A percentile compares a stretch with the other conserved stretches of the same genome.
phyloP scores from a whole-genome alignment of 2,113 vertebrate genomes.

The Chitala chitala region DNA sequence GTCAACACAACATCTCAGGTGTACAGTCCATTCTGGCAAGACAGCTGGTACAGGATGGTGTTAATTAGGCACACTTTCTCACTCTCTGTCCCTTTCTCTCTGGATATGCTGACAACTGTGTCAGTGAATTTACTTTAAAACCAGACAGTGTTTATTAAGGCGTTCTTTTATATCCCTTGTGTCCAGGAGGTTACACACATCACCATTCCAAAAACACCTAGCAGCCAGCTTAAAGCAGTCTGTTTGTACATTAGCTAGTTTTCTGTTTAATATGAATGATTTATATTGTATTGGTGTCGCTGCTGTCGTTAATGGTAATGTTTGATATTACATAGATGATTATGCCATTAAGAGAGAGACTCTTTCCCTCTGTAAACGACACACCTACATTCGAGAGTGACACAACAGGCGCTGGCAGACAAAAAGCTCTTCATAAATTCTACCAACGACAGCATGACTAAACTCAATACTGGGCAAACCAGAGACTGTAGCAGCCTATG shows the following conservation, averaged over 20 bases:
- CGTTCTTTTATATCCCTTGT: too few relatives aligned
- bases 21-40: too few relatives aligned
- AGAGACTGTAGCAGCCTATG: too few relatives aligned
- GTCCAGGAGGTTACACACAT: too few relatives aligned
- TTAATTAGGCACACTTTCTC: not conserved
- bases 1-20: too few relatives aligned
- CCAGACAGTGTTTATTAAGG: not conserved
- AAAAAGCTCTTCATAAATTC: not conserved
- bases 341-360: not conserved
- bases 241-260: slow-evolving; percentile 20
- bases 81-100: not conserved
- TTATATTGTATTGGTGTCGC: slow-evolving; percentile 32
- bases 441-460: too few relatives aligned
- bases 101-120: not conserved
- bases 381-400: not conserved
- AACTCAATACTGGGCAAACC: too few relatives aligned
- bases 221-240: slow-evolving; percentile 14
- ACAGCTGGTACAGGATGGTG: too few relatives aligned
- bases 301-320: slow-evolving; percentile 18
- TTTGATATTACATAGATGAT: not conserved
- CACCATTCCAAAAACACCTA: too few relatives aligned
- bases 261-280: slow-evolving; percentile 6
- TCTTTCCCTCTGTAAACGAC: not conserved
- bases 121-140: not conserved
- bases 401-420: not conserved